phyloP scores from a whole-genome alignment of 2,113 vertebrate genomes.

The Sarotherodon lohbergeri region DNA sequence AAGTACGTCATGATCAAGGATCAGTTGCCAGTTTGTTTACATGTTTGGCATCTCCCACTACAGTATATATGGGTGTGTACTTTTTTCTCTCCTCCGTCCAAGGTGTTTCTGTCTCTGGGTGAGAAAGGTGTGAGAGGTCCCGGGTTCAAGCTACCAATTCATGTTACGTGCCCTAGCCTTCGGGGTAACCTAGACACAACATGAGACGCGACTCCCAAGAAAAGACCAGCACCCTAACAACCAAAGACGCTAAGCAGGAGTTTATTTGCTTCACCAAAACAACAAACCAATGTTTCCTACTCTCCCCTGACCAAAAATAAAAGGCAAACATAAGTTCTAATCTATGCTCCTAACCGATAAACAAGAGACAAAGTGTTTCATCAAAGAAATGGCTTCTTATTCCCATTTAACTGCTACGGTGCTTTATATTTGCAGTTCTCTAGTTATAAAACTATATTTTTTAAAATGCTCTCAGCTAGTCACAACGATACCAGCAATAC shows the following conservation, averaged over 20 bases:
- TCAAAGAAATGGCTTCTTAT: not conserved
- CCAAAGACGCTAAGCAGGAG: not conserved
- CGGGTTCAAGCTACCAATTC: rapidly evolving
- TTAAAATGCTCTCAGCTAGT: not conserved
- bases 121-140: not conserved
- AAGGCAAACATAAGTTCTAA: not conserved
- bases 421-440: not conserved
- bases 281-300: not conserved
- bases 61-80: not conserved
- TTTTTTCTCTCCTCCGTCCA: not conserved
- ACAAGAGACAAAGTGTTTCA: not conserved
- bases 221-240: rapidly evolving
- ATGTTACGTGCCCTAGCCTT: not conserved
- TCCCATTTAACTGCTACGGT: not conserved
- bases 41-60: not conserved
- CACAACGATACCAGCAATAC: not conserved
- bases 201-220: not conserved
- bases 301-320: not conserved
- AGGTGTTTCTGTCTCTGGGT: not conserved
- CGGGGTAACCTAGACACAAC: not conserved
- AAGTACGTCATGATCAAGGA: not conserved
- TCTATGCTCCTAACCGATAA: not conserved
- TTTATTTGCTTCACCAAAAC: not conserved
- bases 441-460: not conserved
- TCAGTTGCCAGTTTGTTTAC: not conserved